Percentiles rank a stretch among this genome's conserved stretches.
These are phyloP conservation scores for Ammodytes dubius DNA, from an alignment of 2,113 vertebrate genomes.

Conservation along the genomic window DNA sequence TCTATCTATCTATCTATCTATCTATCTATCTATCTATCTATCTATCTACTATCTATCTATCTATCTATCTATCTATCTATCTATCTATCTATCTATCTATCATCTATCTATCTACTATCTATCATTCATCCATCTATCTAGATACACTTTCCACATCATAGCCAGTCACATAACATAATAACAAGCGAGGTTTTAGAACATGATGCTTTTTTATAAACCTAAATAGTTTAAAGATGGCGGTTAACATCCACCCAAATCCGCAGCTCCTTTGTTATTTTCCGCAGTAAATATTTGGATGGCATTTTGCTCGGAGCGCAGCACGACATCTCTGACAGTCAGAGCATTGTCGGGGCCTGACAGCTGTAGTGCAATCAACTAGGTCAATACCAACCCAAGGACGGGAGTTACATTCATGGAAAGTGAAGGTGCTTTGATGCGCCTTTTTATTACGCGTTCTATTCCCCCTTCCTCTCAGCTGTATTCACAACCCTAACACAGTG, in stretches of 20 bases:
- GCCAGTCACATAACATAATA: background rate
- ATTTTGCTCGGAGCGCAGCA: background rate
- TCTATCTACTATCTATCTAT: too few relatives aligned
- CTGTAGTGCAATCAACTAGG: conserved; percentile 42
- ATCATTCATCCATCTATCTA: too few relatives aligned
- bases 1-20: too few relatives aligned
- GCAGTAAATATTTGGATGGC: conserved; percentile 3
- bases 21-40: too few relatives aligned
- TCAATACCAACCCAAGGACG: conserved; percentile 42
- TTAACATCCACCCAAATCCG: background rate
- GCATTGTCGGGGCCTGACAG: conserved; percentile 47
- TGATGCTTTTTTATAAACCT: too few relatives aligned
- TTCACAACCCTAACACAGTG: conserved; percentile 60
- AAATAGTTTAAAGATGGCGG: background rate
- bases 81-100: too few relatives aligned
- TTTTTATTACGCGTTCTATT: conserved; percentile 39
- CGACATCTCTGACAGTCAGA: conserved; percentile 8
- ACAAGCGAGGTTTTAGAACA: background rate
- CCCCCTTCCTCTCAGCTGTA: conserved; percentile 64
- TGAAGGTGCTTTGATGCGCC: conserved; percentile 50
- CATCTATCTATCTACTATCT: too few relatives aligned
- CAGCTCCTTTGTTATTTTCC: conserved; percentile 3
- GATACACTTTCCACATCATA: background rate
- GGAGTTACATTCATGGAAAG: conserved; percentile 46
- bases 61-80: too few relatives aligned